Evolutionary conservation across 1,140 invertebrate genomes (phyloP).

Genomic region (Ericerus pela): DNA sequence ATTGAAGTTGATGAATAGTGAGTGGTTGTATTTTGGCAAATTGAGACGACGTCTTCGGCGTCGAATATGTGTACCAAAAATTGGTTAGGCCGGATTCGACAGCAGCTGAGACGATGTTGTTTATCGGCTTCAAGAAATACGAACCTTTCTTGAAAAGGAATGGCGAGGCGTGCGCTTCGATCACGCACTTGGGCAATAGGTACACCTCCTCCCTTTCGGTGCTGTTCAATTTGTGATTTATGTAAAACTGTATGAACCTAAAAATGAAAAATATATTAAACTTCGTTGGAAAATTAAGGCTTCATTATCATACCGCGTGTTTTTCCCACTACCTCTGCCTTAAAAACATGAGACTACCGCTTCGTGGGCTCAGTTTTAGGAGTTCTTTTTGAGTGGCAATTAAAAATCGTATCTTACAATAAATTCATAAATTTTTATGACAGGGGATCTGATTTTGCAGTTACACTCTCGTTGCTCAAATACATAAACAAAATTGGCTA

Average conservation of each 20-base stretch:
- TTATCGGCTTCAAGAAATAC: neutral
- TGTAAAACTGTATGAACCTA: slow-evolving; percentile 15
- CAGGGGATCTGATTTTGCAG: too few relatives aligned
- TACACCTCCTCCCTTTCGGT: neutral
- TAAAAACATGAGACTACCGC: too few relatives aligned
- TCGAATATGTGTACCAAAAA: slow-evolving; percentile 11
- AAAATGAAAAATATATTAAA: too few relatives aligned
- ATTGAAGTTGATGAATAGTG: neutral
- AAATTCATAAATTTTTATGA: too few relatives aligned
- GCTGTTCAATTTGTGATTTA: neutral
- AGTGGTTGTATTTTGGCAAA: neutral
- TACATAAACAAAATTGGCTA: too few relatives aligned
- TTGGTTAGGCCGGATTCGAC: slow-evolving; percentile 9
- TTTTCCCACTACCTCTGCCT: too few relatives aligned
- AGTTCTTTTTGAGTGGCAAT: too few relatives aligned
- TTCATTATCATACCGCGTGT: too few relatives aligned
- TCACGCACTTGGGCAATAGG: slow-evolving; percentile 9
- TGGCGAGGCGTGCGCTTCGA: slow-evolving; percentile 11
- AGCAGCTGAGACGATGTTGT: slow-evolving; percentile 9
- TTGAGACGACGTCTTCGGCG: neutral
- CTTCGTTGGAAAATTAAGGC: too few relatives aligned
- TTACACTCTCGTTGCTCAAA: too few relatives aligned
- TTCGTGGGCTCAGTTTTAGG: too few relatives aligned
- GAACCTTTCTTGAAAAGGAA: slow-evolving; percentile 14
- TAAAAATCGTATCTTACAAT: too few relatives aligned